Base-by-base conservation (phyloP, 1,140 invertebrate genomes). In the Aphis craccivora region DNA sequence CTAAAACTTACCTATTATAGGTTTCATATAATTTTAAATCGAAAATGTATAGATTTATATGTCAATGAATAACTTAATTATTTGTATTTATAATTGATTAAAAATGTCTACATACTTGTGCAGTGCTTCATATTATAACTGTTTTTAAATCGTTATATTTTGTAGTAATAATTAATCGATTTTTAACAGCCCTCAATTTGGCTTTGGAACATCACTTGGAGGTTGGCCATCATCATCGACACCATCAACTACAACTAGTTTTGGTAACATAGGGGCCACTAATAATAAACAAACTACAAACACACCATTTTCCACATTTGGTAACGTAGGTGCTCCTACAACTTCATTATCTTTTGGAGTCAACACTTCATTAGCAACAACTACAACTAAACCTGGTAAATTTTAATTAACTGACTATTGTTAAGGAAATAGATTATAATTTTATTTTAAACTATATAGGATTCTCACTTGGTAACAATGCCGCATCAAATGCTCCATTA, bases 151-250 rank as follows among this genome's bases (percentile, higher is more conserved):
- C 20, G 5, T 30, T 87, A 87, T 84, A 25, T 37, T 40, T 84
- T 5, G 51, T 48, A 51, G 37, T 11, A 45, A 53, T 43, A 87
- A n/a, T 43, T 20, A 90, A 90, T 20, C 2, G 23, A 60, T n/a
- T 43, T 67, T 90, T 25, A 67, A 53, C 48, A 93, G 91, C 30
- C 76, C 91, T 18, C 91, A 93, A 40, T 93, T 93, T 84, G 91
- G 91, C 11, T 86, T 93, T 93, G 91, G 91, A 84, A 55, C 91
- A 55, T 93, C 91, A 3, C 0, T 86, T 8, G 81, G 91, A 53
- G n/a, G 89, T 67, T 90, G 89, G 89, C 53, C 91, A n/a, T 30
- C 91, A 86, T n/a, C 48, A 20, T 30, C 91, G 25, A 55, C 91
- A 53, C 23, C 91, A 84, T 30, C 91, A 53, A 53, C 91, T 7